Evolutionary conservation across 2,113 vertebrate genomes (phyloP).

Genomic region (Scartelaos histophorus): DNA sequence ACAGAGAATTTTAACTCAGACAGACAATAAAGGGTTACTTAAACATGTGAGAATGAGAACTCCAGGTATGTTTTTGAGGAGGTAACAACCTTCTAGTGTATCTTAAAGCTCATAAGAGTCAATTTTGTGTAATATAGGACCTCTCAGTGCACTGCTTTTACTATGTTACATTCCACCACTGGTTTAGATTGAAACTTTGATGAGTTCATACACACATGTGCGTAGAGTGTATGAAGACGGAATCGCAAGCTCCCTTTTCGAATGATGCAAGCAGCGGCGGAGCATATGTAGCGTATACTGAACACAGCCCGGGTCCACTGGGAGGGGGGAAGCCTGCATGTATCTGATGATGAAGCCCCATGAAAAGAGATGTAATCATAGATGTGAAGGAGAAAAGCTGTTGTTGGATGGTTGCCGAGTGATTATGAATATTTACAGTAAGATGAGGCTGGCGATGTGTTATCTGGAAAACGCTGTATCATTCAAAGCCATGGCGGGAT

Average conservation of each 20-base stretch:
- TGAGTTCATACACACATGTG: conserved; percentile 10
- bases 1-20: too few species aligned
- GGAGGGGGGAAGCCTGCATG: background rate
- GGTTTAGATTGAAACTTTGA: background rate
- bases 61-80: too few species aligned
- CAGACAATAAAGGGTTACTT: too few species aligned
- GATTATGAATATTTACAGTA: background rate
- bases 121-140: too few species aligned
- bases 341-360: background rate
- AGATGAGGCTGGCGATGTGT: background rate
- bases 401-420: background rate
- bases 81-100: too few species aligned
- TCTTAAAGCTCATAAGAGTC: too few species aligned
- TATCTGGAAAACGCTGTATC: background rate
- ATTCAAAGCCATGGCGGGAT: background rate
- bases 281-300: background rate
- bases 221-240: background rate
- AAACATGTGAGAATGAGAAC: too few species aligned
- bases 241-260: background rate
- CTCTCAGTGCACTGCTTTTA: too few species aligned
- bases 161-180: too few species aligned
- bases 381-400: background rate
- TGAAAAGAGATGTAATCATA: background rate
- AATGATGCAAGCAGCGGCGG: background rate
- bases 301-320: background rate